phyloP scores from a whole-genome alignment of 2,888 invertebrate genomes.

The Pristionchus maxplancki region DNA sequence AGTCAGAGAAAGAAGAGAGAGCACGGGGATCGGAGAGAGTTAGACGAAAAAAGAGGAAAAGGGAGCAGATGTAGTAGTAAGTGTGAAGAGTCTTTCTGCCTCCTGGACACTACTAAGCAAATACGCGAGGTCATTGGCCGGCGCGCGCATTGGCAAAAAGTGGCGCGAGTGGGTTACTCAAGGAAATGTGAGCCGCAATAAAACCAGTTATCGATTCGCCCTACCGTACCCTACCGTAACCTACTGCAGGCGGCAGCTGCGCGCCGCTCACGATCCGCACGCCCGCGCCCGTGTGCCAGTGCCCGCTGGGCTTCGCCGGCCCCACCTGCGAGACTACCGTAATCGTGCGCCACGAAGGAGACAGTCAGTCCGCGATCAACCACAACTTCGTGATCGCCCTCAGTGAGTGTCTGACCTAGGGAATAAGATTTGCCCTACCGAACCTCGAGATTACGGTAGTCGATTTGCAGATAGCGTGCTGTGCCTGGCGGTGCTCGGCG shows the following conservation, averaged over 20 bases:
- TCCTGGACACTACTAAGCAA: not conserved
- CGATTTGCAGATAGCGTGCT: not conserved
- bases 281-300: not conserved
- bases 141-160: slow-evolving; percentile 16
- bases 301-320: not conserved
- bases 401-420: not conserved
- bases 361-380: not conserved
- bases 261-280: not conserved
- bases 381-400: not conserved
- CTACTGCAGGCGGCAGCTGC: not conserved
- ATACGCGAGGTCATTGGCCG: slow-evolving; percentile 20
- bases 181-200: too few relatives aligned
- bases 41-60: not conserved
- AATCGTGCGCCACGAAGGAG: not conserved
- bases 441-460: not conserved
- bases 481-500: not conserved
- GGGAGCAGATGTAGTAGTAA: slow-evolving; percentile 29
- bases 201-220: not conserved
- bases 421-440: not conserved
- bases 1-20: not conserved
- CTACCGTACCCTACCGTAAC: not conserved
- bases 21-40: not conserved
- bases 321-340: not conserved
- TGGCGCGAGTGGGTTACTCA: not conserved
- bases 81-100: slow-evolving; percentile 17